Conservation (phyloP, 2,888 invertebrate species). For the Drosophila imparisetae region DNA sequence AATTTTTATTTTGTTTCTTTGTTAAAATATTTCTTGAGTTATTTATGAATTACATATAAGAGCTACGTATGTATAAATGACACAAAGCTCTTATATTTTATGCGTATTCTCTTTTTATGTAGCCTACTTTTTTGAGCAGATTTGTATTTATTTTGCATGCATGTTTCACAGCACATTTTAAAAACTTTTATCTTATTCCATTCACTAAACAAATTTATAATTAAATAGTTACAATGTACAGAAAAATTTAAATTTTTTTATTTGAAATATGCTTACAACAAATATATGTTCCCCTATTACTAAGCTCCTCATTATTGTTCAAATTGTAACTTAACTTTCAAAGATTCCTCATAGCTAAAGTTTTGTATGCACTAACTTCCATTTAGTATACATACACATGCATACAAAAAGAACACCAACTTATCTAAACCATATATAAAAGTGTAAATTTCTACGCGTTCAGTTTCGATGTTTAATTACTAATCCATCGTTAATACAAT, state of each 20-base stretch:
- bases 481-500: conserved; percentile 26
- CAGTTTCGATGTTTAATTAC: conserved; percentile 27
- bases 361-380: not conserved
- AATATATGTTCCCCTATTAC: not conserved
- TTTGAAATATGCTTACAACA: not conserved
- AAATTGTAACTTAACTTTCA: not conserved
- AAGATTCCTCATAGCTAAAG: not conserved
- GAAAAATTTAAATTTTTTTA: not conserved
- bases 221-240: not conserved
- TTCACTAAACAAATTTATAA: not conserved
- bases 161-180: not conserved
- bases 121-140: conserved; percentile 25
- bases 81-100: not conserved
- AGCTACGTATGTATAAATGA: not conserved
- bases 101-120: not conserved
- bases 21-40: not conserved
- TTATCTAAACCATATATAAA: conserved; percentile 3
- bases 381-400: conserved; percentile 19
- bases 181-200: not conserved
- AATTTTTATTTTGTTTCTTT: not conserved
- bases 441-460: conserved; percentile 23
- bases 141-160: conserved; percentile 7
- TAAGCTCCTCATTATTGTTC: not conserved
- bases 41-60: not conserved
- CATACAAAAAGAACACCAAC: conserved; percentile 3